Evolutionary conservation across 1,140 invertebrate species (phyloP), one percentile per base, ranked within the genome.

Genomic region (Anoplophora glabripennis): DNA sequence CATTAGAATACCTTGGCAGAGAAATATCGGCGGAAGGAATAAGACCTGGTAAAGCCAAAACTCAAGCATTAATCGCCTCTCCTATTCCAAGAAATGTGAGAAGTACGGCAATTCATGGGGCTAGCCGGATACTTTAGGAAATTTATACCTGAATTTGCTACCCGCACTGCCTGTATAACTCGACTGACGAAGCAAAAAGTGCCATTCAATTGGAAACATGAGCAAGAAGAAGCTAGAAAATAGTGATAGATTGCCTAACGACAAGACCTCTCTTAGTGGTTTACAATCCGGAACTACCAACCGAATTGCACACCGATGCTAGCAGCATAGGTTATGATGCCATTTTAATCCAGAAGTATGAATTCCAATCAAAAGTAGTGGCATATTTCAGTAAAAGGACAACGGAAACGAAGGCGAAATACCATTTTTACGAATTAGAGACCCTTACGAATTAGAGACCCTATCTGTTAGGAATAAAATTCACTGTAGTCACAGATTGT

Each of bases 401-500:
- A 10, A 62, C 52, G 9, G 37, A 47, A 15, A 14, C 49, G 7
- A 63, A 67, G 37, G 21, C 12, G 7, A 45, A 55, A 33, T 63
- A 59, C 57, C 48, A 59, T 47, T 57, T 44, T n/a, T 61, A 54
- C 21, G 58, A 64, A 21, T 37, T 61, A 15, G 58, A 64, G 40
- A 53, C 59, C 8, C 35, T 62, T 49, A 72, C 66, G 4, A 74
- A 62, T 38, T 68, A 61, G 61, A 10, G 57, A 69, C 70, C 0
- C 21, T 77, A 74, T 53, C 18, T 76, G 5, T 7, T 76, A 18
- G 74, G 72, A 0, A 71, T 70, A 11, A 37, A 54, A 7, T 79
- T 78, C 42, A 72, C 45, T 46, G 65, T 69, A 38, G 66, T 75
- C 42, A 76, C 54, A 9, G 76, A 66, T 69, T 77, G 75, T 48